These are phyloP conservation scores for Lampris incognitus DNA, from an alignment of 2,113 vertebrate species.

Conservation along the genomic window DNA sequence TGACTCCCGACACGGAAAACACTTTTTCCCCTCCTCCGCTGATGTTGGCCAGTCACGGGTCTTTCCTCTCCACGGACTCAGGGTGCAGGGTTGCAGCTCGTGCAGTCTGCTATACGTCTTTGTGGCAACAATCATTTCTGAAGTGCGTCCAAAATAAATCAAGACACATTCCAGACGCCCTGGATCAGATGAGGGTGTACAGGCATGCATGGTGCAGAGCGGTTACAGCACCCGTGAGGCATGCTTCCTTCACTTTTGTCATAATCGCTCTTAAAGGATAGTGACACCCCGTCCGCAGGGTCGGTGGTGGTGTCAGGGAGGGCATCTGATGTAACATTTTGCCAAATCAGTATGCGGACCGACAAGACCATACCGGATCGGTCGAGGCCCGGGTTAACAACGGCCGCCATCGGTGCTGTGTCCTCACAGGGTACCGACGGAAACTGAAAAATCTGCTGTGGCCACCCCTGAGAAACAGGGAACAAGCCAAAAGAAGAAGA, in stretches of 20 bases:
- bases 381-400: no score
- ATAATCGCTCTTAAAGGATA: neutral
- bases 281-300: neutral
- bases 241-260: conserved; percentile 13
- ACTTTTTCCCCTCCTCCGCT: neutral
- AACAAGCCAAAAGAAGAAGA: no score
- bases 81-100: conserved; percentile 65
- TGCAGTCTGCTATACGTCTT: conserved; percentile 23
- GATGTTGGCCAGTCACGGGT: conserved; percentile 32
- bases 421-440: no score
- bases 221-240: conserved; percentile 15
- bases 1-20: conserved; percentile 37
- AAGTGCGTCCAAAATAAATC: conserved; percentile 40
- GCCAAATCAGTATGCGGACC: no score
- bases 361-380: no score
- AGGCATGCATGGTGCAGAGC: conserved; percentile 12
- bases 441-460: no score
- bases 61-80: conserved; percentile 53
- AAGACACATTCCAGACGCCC: conserved; percentile 67
- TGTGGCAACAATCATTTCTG: conserved; percentile 47
- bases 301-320: no score
- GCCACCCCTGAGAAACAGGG: no score
- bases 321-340: no score
- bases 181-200: conserved; percentile 18
- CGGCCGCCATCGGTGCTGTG: no score